A percentile compares a stretch with the other conserved stretches of the same genome.
These are phyloP conservation scores for Nephrocerus scutellatus DNA, from an alignment of 2,888 invertebrate genomes.

Conservation along the genomic window DNA sequence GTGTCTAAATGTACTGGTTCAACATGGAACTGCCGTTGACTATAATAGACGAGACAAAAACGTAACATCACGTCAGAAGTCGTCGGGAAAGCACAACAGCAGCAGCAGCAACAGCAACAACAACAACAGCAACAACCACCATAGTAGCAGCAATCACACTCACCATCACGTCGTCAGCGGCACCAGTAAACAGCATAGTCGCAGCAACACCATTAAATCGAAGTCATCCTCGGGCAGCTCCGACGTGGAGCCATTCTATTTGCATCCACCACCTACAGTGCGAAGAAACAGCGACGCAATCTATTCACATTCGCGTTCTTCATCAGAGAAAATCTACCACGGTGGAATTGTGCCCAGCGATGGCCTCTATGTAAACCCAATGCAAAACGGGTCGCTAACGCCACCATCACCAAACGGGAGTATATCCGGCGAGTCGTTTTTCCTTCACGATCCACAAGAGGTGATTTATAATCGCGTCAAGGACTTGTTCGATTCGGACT, in stretches of 20 bases:
- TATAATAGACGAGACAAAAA: constrained; percentile 48
- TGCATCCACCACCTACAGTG: constrained; percentile 59
- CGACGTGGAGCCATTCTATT: constrained; percentile 63
- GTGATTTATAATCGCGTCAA: constrained; percentile 76
- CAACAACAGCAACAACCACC: constrained; percentile 25
- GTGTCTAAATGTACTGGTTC: constrained; percentile 76
- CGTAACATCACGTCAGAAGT: constrained; percentile 23
- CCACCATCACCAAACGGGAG: constrained; percentile 54
- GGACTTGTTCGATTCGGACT: constrained; percentile 65
- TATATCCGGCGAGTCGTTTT: constrained; percentile 65
- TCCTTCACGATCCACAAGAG: constrained; percentile 75
- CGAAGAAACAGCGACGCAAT: constrained; percentile 42
- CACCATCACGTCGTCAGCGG: too few relatives aligned
- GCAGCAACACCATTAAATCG: constrained; percentile 46
- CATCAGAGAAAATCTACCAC: constrained; percentile 42
- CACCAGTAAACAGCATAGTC: constrained; percentile 42
- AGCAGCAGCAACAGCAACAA: constrained; percentile 25
- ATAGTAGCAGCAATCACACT: constrained; percentile 37
- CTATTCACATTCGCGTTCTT: constrained; percentile 36
- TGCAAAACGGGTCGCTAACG: constrained; percentile 53
- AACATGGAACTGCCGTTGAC: constrained; percentile 68
- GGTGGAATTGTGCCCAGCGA: constrained; percentile 49
- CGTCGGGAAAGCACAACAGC: constrained; percentile 24
- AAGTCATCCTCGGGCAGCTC: constrained; percentile 46
- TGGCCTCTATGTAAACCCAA: constrained; percentile 78